Percentiles rank a stretch among this genome's conserved stretches.
Evolutionary conservation across 2,888 invertebrate species (phyloP).

Genomic region (Gryllus longicercus): DNA sequence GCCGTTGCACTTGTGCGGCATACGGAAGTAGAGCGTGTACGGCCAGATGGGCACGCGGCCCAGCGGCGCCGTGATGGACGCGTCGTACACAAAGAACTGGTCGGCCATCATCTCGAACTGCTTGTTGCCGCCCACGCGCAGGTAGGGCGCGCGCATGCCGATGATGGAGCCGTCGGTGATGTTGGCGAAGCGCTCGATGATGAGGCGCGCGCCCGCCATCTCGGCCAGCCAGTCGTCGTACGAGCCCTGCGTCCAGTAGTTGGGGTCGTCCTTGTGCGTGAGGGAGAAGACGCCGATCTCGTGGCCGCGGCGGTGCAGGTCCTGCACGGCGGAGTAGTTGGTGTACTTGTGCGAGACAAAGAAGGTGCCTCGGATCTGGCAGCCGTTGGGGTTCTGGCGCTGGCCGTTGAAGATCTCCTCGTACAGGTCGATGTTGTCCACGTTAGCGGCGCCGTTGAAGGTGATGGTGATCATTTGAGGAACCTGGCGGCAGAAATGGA

Average conservation of each 20-base stretch:
- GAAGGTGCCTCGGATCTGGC: slow-evolving; percentile 84
- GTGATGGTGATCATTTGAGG: slow-evolving; percentile 92
- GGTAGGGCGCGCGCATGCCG: slow-evolving; percentile 82
- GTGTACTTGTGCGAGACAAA: slow-evolving; percentile 90
- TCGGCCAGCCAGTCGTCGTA: slow-evolving; percentile 93
- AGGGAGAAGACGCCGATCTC: slow-evolving; percentile 90
- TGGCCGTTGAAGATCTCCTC: slow-evolving; percentile 84
- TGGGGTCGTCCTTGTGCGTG: slow-evolving; percentile 88
- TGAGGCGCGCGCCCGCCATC: slow-evolving; percentile 87
- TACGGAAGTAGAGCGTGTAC: slow-evolving; percentile 92
- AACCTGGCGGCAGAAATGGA: slow-evolving; percentile 48
- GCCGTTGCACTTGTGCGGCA: slow-evolving; percentile 93
- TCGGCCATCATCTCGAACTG: slow-evolving; percentile 97
- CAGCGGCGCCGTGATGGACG: slow-evolving; percentile 87
- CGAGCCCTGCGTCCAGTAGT: slow-evolving; percentile 81
- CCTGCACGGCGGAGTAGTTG: slow-evolving; percentile 86
- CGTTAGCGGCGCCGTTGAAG: slow-evolving; percentile 88
- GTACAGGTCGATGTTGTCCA: slow-evolving; percentile 88
- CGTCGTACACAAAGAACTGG: slow-evolving; percentile 91
- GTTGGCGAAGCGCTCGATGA: slow-evolving; percentile 84
- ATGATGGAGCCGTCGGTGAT: slow-evolving; percentile 89
- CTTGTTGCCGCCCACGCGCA: slow-evolving; percentile 87
- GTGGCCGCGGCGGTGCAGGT: slow-evolving; percentile 83
- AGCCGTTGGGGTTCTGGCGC: slow-evolving; percentile 83
- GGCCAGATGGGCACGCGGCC: slow-evolving; percentile 93